Evolutionary conservation across 2,113 vertebrate species (phyloP).

Genomic region (Ciconia boyciana): DNA sequence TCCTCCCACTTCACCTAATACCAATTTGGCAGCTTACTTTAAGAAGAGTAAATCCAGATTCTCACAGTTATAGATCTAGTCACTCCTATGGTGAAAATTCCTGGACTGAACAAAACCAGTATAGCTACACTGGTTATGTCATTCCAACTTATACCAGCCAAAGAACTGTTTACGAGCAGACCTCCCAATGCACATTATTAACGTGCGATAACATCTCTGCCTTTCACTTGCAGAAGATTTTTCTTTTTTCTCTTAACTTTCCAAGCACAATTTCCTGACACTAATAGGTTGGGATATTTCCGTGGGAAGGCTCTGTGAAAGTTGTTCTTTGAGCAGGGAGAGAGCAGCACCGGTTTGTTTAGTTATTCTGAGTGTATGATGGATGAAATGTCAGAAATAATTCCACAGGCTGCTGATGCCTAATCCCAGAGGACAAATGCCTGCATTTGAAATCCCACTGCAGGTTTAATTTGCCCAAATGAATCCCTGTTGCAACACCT

Average conservation of each 20-base stretch:
- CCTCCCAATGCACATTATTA: neutral
- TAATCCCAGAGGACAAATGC: constrained; percentile 25
- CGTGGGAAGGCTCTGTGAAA: constrained; percentile 15
- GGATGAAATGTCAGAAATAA: constrained; percentile 52
- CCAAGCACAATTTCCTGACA: constrained; percentile 20
- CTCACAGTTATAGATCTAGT: neutral
- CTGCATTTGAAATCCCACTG: constrained; percentile 13
- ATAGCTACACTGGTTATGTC: neutral
- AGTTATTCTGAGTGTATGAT: constrained; percentile 48
- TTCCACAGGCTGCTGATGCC: constrained; percentile 29
- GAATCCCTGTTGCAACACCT: constrained; percentile 8
- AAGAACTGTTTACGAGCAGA: neutral
- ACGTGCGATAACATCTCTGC: neutral
- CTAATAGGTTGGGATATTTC: constrained; percentile 34
- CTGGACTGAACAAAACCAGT: neutral
- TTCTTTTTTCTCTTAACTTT: neutral
- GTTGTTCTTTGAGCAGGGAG: constrained; percentile 31
- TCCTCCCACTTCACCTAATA: neutral
- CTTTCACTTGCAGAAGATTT: neutral
- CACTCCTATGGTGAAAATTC: neutral
- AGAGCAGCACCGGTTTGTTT: constrained; percentile 11
- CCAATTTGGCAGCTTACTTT: neutral
- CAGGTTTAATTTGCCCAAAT: constrained; percentile 44
- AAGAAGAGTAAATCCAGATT: neutral
- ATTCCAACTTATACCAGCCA: neutral